Evolutionary conservation across 2,888 invertebrate species (phyloP), one percentile per base, ranked within the genome.

Genomic region (Coelopa pilipes): DNA sequence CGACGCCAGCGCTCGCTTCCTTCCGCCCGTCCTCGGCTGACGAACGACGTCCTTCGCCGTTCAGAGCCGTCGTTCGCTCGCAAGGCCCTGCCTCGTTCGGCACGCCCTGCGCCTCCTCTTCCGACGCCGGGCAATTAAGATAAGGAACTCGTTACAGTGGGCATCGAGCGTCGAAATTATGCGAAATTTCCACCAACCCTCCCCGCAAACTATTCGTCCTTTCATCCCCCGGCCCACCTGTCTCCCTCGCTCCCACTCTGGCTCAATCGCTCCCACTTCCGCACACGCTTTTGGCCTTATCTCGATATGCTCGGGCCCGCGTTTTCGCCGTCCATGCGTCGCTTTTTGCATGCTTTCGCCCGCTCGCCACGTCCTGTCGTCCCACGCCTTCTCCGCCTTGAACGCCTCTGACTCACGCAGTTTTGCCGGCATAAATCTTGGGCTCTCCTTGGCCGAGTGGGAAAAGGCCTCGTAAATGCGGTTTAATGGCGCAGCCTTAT

Each of bases 111-210:
- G 34, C 34, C 34, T 34, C 7, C 34, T 7, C 7, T 34, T 34
- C 34, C 34, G 45, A 45, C 66, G 60, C 50, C 60, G 34, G 70
- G 60, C 60, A 15, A 47, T 60, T 59, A 60, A 70, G 70, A 70
- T 70, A 70, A 70, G 70, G 12, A 60, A 60, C 70, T 70, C 70
- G 70, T 70, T 70, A 70, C 59, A 70, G 60, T 70, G 60, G 70
- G 59, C 70, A 70, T 34, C n/a, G n/a, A 68, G 55, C 68, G 34
- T 49, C 21, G 60, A 60, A 70, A 70, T 70, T 70, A 70, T 59
- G 49, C 45, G 60, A 49, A 66, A 66, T 66, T 66, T 66, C 34
- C 34, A 34, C 34, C 34, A 34, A 34, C 46, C 17, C 47, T 15
- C 19, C 47, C 65, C 65, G 46, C 65, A 17, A 46, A 46, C n/a